Evolutionary conservation across 2,888 invertebrate species (phyloP).

Genomic region (Eucera pruinosa): DNA sequence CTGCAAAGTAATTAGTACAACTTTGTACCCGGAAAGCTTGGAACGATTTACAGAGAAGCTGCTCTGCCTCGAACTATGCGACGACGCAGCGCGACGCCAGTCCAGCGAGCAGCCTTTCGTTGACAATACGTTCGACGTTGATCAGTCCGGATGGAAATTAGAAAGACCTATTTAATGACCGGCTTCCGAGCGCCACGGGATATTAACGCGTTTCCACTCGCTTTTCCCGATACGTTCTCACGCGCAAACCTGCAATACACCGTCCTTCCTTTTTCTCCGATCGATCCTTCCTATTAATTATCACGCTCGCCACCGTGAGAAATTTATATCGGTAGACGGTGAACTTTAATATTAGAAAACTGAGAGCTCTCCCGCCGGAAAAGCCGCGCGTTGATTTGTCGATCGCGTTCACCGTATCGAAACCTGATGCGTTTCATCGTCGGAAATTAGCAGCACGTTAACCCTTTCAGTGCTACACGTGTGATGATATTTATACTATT

Average conservation of each 20-base stretch:
- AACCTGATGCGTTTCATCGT: too few species aligned
- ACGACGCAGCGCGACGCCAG: too few species aligned
- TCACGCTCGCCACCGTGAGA: constrained; percentile 13
- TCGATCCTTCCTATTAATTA: constrained; percentile 6
- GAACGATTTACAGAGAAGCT: constrained; percentile 63
- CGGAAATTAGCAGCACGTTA: too few species aligned
- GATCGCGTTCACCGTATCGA: too few species aligned
- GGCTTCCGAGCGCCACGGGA: constrained; percentile 26
- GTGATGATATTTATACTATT: too few species aligned
- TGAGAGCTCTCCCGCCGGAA: neutral
- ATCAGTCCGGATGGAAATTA: constrained; percentile 18
- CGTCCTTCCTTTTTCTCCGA: constrained; percentile 38
- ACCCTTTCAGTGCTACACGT: too few species aligned
- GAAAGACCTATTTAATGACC: constrained; percentile 35
- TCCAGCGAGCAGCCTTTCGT: constrained; percentile 10
- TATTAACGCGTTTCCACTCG: constrained; percentile 26
- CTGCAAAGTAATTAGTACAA: constrained; percentile 66
- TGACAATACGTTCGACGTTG: constrained; percentile 20
- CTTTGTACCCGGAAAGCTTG: constrained; percentile 52
- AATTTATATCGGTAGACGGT: neutral
- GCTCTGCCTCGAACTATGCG: neutral
- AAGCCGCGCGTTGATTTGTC: neutral
- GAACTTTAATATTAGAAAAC: constrained; percentile 23
- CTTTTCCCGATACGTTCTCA: constrained; percentile 39
- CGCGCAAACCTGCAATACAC: constrained; percentile 2